These are phyloP conservation scores for Loris lydekkerianus DNA, from an alignment of 2,797 vertebrate species.

Conservation along the genomic window DNA sequence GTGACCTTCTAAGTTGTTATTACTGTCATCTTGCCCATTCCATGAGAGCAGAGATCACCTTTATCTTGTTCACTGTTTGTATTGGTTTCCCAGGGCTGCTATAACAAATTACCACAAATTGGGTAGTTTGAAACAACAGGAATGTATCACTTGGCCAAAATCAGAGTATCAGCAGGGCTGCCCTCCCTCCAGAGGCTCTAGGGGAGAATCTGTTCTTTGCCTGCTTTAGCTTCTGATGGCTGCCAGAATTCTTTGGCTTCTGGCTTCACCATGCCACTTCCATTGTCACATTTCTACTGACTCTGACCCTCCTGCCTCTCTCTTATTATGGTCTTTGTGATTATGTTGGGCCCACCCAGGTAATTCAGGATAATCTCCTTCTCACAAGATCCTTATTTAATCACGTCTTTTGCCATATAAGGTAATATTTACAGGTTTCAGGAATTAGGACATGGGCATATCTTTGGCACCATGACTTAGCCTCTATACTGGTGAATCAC, in stretches of 20 bases:
- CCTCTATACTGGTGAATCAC: neutral
- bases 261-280: neutral
- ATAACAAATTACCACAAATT: neutral
- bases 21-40: neutral
- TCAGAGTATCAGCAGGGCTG: too few relatives aligned
- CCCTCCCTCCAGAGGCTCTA: neutral
- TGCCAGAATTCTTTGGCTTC: neutral
- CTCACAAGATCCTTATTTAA: neutral
- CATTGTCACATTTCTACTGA: neutral
- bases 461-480: neutral
- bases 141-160: neutral
- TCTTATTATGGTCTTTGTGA: neutral
- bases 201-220: neutral
- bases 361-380: neutral
- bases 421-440: neutral
- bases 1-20: neutral
- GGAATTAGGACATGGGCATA: neutral
- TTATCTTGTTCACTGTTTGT: neutral
- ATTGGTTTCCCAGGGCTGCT: neutral
- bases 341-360: neutral
- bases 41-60: neutral
- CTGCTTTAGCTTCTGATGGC: neutral
- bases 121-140: neutral
- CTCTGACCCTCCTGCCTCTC: neutral
- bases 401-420: neutral